Conservation (phyloP, 2,113 vertebrate species). For the Hoplias malabaricus region DNA sequence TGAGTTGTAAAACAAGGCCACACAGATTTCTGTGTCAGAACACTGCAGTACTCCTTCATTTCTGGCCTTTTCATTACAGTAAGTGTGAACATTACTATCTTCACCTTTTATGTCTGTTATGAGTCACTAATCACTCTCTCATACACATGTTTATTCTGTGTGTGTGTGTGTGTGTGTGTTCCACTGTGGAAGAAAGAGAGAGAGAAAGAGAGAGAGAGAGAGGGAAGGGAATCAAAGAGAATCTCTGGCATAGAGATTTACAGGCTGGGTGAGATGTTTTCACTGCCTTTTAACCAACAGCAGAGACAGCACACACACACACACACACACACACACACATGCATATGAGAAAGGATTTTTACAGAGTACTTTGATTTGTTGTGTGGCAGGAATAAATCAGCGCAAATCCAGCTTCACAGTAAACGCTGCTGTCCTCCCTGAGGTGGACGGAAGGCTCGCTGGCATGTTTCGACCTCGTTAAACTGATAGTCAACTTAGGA, state of each 20-base stretch:
- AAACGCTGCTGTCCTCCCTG: neutral
- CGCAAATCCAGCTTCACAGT: conserved; percentile 48
- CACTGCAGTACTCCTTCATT: neutral
- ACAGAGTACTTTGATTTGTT: conserved; percentile 67
- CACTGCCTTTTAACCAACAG: conserved; percentile 61
- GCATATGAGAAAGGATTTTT: conserved; percentile 1
- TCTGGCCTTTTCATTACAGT: neutral
- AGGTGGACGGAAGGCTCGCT: conserved; percentile 31
- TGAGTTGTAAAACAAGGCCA: conserved; percentile 63
- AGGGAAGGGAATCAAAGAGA: conserved; percentile 63
- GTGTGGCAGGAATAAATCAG: conserved; percentile 70
- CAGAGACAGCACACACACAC: conserved; percentile 25
- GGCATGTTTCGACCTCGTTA: conserved; percentile 41
- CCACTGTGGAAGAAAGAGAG: conserved; percentile 22
- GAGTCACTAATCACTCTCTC: neutral
- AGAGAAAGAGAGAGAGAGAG: conserved; percentile 8
- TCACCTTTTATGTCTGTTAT: neutral
- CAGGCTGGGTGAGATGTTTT: conserved; percentile 60
- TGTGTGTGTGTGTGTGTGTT: neutral
- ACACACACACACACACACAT: conserved; percentile 3
- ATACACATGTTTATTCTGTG: too few species aligned
- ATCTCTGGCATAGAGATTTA: conserved; percentile 71
- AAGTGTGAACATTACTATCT: neutral
- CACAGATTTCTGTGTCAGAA: conserved; percentile 48
- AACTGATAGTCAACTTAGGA: neutral